These are phyloP conservation scores for Falco cherrug DNA, from an alignment of 2,797 vertebrate genomes.

Conservation along the genomic window DNA sequence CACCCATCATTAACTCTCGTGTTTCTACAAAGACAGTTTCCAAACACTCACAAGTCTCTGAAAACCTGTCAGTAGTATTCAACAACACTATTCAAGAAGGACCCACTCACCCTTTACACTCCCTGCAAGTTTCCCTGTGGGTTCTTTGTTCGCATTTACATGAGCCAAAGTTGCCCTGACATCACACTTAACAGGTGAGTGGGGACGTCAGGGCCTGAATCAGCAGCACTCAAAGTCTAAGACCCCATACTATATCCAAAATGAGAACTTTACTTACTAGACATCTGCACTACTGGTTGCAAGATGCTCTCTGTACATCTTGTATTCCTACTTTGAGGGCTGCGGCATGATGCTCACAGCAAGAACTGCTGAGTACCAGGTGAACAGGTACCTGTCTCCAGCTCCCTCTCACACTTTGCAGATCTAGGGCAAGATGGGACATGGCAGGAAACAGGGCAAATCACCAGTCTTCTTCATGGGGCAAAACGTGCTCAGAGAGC, in stretches of 20 bases:
- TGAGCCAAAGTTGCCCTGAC: background rate
- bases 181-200: background rate
- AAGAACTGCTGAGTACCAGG: background rate
- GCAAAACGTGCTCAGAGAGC: background rate
- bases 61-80: background rate
- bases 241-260: background rate
- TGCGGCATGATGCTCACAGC: background rate
- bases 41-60: background rate
- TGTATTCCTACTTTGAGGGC: background rate
- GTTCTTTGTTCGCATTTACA: background rate
- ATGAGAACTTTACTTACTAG: background rate
- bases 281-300: background rate
- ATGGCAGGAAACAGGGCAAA: background rate
- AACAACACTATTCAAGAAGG: background rate
- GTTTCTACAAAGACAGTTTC: background rate
- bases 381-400: background rate
- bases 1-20: background rate
- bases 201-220: background rate
- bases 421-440: background rate
- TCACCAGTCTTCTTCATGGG: background rate
- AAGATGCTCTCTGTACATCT: background rate
- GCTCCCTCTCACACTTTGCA: background rate
- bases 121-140: background rate
- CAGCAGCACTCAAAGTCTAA: background rate
- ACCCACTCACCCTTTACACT: background rate